Conservation (phyloP, 1,140 invertebrate genomes). For the Arion vulgaris region DNA sequence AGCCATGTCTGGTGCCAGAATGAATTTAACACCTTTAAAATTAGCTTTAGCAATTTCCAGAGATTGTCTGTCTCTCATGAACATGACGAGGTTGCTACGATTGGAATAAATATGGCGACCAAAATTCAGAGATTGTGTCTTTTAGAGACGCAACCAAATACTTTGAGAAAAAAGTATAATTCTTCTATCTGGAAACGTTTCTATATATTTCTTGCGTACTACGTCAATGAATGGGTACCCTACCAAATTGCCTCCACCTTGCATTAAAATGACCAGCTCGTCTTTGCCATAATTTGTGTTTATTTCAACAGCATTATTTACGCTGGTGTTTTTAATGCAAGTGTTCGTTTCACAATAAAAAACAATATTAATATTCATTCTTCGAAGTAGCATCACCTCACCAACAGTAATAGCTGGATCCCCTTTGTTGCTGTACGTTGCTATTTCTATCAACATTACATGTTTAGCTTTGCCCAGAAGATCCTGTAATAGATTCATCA, state of each 20-base stretch:
- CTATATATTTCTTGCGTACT: constrained; percentile 18
- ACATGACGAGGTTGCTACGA: constrained; percentile 40
- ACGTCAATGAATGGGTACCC: constrained; percentile 33
- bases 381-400: constrained; percentile 42
- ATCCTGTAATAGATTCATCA: constrained; percentile 31
- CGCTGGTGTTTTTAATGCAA: constrained; percentile 16
- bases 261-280: constrained; percentile 44
- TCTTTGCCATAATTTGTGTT: constrained; percentile 21
- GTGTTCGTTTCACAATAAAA: constrained; percentile 43
- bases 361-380: constrained; percentile 38
- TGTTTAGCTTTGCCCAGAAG: constrained; percentile 32
- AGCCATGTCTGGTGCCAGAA: constrained; percentile 44
- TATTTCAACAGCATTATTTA: constrained; percentile 13
- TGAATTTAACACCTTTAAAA: constrained; percentile 25
- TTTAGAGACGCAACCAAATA: constrained; percentile 18
- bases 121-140: not conserved
- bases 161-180: constrained; percentile 46
- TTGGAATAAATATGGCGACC: constrained; percentile 32
- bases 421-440: constrained; percentile 48
- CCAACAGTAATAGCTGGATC: constrained; percentile 50
- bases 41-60: constrained; percentile 30
- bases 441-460: constrained; percentile 47
- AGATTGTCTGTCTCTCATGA: constrained; percentile 46
- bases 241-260: constrained; percentile 49
- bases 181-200: constrained; percentile 34